Conservation (phyloP, 2,888 invertebrate species). For the Calliphora vomitoria region DNA sequence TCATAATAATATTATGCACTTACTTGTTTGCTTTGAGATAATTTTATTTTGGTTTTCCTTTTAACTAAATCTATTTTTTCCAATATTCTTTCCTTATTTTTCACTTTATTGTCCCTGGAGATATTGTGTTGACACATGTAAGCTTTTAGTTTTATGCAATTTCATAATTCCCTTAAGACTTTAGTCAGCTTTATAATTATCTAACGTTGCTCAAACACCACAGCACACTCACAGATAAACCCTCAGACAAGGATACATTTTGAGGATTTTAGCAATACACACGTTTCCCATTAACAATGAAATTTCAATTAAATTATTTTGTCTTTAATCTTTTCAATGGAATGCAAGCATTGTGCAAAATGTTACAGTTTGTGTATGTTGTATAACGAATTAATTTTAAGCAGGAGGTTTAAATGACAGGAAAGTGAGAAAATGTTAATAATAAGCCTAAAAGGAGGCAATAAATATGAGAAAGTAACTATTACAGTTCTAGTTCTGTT, state of each 20-base stretch:
- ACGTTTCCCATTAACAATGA: conserved; percentile 63
- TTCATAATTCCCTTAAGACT: conserved; percentile 67
- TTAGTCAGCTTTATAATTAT: conserved; percentile 63
- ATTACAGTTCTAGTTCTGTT: too few relatives aligned
- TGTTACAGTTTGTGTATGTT: not conserved
- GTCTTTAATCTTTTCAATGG: not conserved
- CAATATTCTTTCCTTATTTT: not conserved
- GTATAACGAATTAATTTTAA: not conserved
- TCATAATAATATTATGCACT: conserved; percentile 17
- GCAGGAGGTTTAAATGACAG: not conserved
- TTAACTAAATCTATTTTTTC: conserved; percentile 3
- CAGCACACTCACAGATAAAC: not conserved
- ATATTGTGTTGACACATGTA: conserved; percentile 62
- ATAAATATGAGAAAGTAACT: not conserved
- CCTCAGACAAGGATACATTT: not conserved
- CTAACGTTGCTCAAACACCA: conserved; percentile 36
- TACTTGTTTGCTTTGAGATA: conserved; percentile 17
- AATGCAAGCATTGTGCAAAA: not conserved
- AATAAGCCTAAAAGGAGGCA: conserved; percentile 15
- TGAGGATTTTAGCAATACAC: conserved; percentile 36
- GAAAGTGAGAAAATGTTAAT: not conserved
- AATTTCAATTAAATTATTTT: conserved; percentile 63
- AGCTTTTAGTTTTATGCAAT: conserved; percentile 72
- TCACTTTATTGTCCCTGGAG: conserved; percentile 35
- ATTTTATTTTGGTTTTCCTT: conserved; percentile 23